Base-by-base conservation (phyloP, 2,113 vertebrate species). In the Paraplagusia blochii region DNA sequence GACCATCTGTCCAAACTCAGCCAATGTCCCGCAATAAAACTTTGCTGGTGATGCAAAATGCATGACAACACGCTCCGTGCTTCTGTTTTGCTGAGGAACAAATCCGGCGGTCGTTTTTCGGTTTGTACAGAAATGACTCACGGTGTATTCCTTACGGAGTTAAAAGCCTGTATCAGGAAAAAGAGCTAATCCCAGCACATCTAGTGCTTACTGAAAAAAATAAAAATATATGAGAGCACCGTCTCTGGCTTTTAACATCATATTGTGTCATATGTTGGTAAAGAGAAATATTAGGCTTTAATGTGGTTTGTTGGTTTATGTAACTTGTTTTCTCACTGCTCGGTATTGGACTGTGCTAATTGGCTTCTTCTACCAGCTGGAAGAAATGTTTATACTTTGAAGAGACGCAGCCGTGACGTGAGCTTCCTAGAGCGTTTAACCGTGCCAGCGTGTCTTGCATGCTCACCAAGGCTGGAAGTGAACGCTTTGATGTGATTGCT, bases 401-500 rank as follows among this genome's bases (percentile, higher is more conserved):
- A 80, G 55, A 85, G 83, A 85, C 70, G 77, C 71, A 22, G 77
- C 84, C 76, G 22, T 29, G 22, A 72, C 67, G 66, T 67, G 16
- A 69, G 74, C 74, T 84, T 82, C 74, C 68, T 65, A 60, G 60
- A 83, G 66, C 58, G 63, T 72, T 77, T 83, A 83, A 80, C 49
- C 74, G 76, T 87, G 78, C 87, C 83, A 79, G 70, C 80, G 76
- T 62, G 79, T 82, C 80, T 57, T 77, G 76, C 77, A 83, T 76
- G 69, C 69, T 66, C 84, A 76, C 78, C 78, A 59, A 76, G 68
- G 88, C 85, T 91, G 75, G 77, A 88, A 88, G 77, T 82, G 82
- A 88, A 82, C 17, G 55, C 83, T 92, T 90, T 91, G 89, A 93
- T 91, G 83, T 91, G 86, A 92, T 90, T 82, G 69, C 83, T 85